phyloP scores from a whole-genome alignment of 1,140 invertebrate species.

The Anastrepha obliqua region DNA sequence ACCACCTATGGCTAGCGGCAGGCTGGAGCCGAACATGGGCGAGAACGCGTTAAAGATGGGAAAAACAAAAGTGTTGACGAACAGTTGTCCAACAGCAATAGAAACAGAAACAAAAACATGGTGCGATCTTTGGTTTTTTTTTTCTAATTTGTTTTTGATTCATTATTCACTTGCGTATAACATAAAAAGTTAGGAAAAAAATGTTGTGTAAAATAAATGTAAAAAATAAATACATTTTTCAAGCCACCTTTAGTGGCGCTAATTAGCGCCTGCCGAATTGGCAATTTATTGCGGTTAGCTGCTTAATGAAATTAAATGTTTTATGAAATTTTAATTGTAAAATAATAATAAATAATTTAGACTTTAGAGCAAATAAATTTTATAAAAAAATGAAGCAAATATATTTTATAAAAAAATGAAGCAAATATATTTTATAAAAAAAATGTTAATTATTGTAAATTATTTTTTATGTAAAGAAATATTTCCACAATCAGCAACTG shows the following conservation, averaged over 20 bases:
- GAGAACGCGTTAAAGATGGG: neutral
- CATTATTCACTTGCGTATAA: neutral
- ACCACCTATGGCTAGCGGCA: constrained; percentile 3
- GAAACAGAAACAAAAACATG: neutral
- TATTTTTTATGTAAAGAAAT: neutral
- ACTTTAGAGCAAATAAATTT: neutral
- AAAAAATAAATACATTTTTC: neutral
- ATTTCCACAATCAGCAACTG: neutral
- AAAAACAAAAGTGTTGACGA: neutral
- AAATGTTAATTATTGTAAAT: neutral
- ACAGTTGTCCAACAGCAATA: neutral
- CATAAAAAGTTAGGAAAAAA: neutral
- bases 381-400: too few relatives aligned
- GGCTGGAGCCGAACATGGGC: neutral
- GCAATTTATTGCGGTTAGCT: neutral
- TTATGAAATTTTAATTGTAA: neutral
- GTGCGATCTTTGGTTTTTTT: neutral
- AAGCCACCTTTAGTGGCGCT: neutral
- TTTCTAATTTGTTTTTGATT: neutral
- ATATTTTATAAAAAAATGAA: neutral
- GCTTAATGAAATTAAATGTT: neutral
- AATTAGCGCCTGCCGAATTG: neutral
- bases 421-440: neutral
- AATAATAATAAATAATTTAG: neutral
- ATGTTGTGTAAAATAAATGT: neutral